Evolutionary conservation across 2,113 vertebrate genomes (phyloP).

Genomic region (Malurus cyaneus): DNA sequence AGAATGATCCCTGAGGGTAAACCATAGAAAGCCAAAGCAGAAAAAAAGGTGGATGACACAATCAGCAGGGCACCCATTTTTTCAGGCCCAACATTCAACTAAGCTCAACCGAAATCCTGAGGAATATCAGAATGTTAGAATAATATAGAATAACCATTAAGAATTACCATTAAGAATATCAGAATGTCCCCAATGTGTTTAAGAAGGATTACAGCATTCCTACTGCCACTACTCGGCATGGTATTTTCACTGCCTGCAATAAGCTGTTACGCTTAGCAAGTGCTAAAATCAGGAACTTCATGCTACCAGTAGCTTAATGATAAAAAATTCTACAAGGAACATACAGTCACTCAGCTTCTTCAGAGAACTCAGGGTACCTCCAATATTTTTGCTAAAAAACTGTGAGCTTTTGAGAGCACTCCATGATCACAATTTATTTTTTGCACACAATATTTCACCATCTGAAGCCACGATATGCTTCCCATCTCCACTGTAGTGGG

Average conservation of each 20-base stretch:
- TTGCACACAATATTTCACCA: background rate
- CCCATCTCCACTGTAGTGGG: background rate
- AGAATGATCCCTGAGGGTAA: background rate
- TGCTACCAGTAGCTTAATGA: background rate
- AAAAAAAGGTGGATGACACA: background rate
- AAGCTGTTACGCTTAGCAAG: background rate
- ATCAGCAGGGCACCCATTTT: background rate
- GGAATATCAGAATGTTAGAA: background rate
- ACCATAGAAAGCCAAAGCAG: background rate
- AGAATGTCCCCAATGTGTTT: background rate
- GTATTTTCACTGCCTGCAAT: conserved; percentile 2
- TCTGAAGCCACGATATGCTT: background rate
- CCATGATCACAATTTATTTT: background rate
- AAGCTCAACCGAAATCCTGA: background rate
- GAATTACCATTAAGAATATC: background rate
- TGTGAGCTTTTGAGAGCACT: conserved; percentile 19
- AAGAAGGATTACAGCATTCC: conserved; percentile 27
- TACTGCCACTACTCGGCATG: background rate
- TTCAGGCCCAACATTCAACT: background rate
- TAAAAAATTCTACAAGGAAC: background rate
- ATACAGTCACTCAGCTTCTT: background rate
- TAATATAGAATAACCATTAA: background rate
- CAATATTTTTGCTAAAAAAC: background rate
- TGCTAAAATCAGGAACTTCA: conserved; percentile 15
- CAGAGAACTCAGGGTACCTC: background rate